These are phyloP conservation scores for Danionella dracula DNA, from an alignment of 2,797 vertebrate species.

Conservation along the genomic window DNA sequence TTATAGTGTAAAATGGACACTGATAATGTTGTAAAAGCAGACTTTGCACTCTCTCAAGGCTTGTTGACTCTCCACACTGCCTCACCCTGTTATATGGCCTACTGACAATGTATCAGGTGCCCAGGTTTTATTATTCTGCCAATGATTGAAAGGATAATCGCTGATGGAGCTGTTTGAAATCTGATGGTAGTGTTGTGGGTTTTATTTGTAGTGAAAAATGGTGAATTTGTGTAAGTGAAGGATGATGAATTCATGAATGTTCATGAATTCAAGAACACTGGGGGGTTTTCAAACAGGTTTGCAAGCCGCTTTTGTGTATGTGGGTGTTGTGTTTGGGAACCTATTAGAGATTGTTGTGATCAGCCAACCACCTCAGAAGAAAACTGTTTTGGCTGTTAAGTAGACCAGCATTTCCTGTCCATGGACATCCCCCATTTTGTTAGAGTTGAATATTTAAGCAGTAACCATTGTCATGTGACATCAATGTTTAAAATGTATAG, in stretches of 20 bases:
- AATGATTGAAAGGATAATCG: conserved; percentile 32
- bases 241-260: neutral
- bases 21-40: conserved; percentile 28
- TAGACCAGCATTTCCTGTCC: conserved; percentile 31
- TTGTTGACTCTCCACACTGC: conserved; percentile 40
- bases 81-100: conserved; percentile 42
- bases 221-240: neutral
- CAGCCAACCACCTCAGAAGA: conserved; percentile 30
- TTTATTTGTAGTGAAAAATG: neutral
- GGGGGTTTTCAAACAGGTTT: conserved; percentile 25
- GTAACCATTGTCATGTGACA: conserved; percentile 29
- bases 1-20: conserved; percentile 3
- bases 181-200: conserved; percentile 21
- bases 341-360: conserved; percentile 25
- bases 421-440: neutral
- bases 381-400: conserved; percentile 24
- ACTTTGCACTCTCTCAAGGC: conserved; percentile 39
- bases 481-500: too few species aligned
- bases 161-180: conserved; percentile 17
- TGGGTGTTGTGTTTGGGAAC: conserved; percentile 8
- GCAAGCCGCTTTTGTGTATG: neutral
- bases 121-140: conserved; percentile 36
- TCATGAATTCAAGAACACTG: too few species aligned
- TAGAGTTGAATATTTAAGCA: conserved; percentile 39
- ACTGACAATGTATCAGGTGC: conserved; percentile 25